Evolutionary conservation across 2,888 invertebrate species (phyloP).

Genomic region (Crossocerus cetratus): DNA sequence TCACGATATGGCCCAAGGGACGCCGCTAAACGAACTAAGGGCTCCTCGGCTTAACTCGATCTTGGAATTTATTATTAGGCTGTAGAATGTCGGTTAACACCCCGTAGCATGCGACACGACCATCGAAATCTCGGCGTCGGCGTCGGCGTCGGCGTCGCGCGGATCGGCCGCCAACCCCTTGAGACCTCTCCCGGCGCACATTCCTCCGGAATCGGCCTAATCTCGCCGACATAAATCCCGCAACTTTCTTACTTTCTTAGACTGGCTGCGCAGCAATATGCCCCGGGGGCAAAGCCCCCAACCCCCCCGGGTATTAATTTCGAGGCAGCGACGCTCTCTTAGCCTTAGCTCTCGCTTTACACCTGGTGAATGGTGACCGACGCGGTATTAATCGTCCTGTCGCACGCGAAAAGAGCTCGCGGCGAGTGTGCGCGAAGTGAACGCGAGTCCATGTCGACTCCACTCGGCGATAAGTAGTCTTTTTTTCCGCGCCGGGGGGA

Average conservation of each 20-base stretch:
- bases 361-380: slow-evolving; percentile 44
- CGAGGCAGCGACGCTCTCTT: slow-evolving; percentile 36
- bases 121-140: not conserved
- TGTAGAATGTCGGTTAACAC: slow-evolving; percentile 44
- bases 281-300: too few relatives aligned
- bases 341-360: slow-evolving; percentile 37
- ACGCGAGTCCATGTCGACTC: slow-evolving; percentile 52
- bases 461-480: slow-evolving; percentile 44
- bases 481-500: slow-evolving; percentile 18
- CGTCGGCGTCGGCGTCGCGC: not conserved
- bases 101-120: slow-evolving; percentile 29
- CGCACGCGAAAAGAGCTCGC: slow-evolving; percentile 49
- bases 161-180: not conserved
- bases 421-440: slow-evolving; percentile 42
- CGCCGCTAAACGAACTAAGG: slow-evolving; percentile 2
- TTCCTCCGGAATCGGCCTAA: slow-evolving; percentile 29
- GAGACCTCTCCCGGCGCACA: slow-evolving; percentile 19
- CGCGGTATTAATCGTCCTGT: slow-evolving; percentile 47
- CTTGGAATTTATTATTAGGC: slow-evolving; percentile 57
- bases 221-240: slow-evolving; percentile 39
- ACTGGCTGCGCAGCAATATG: slow-evolving; percentile 26
- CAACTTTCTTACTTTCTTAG: slow-evolving; percentile 34
- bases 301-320: slow-evolving; percentile 45
- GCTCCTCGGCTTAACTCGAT: slow-evolving; percentile 45
- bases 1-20: slow-evolving; percentile 31